These are phyloP conservation scores for Percina caprodes DNA, from an alignment of 2,113 vertebrate genomes.

Conservation along the genomic window DNA sequence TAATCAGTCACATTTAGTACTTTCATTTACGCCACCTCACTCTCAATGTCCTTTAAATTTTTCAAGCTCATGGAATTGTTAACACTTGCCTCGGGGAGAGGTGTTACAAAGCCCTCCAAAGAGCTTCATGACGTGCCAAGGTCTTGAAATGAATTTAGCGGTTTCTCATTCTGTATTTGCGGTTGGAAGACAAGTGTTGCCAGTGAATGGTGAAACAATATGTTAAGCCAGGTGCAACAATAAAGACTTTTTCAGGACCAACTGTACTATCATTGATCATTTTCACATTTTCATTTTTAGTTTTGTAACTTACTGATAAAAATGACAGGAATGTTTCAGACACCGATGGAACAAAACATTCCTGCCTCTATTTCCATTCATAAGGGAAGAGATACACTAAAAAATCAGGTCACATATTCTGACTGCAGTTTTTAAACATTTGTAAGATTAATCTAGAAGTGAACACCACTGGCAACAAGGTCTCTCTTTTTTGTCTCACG, in stretches of 20 bases:
- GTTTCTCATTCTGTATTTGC: constrained; percentile 65
- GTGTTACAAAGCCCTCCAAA: constrained; percentile 56
- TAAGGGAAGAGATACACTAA: constrained; percentile 30
- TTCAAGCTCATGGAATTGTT: constrained; percentile 70
- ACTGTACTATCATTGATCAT: constrained; percentile 45
- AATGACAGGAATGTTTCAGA: constrained; percentile 63
- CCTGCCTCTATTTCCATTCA: constrained; percentile 53
- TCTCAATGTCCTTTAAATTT: constrained; percentile 54
- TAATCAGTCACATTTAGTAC: constrained; percentile 69
- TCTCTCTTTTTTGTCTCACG: background rate
- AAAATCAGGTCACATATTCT: constrained; percentile 23
- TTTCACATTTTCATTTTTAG: constrained; percentile 54
- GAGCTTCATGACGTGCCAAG: constrained; percentile 67
- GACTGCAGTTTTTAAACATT: constrained; percentile 26
- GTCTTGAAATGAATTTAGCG: constrained; percentile 73
- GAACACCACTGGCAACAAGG: constrained; percentile 24
- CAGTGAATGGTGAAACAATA: constrained; percentile 66
- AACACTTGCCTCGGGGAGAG: constrained; percentile 65
- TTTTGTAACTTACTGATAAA: constrained; percentile 43
- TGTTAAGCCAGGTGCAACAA: constrained; percentile 63
- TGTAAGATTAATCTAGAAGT: constrained; percentile 24
- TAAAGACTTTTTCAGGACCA: constrained; percentile 44
- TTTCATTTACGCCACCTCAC: constrained; percentile 57
- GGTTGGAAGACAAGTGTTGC: constrained; percentile 55
- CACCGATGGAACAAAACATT: constrained; percentile 64